Evolutionary conservation across 2,797 vertebrate genomes (phyloP).

Genomic region (Buphagus erythrorhynchus): DNA sequence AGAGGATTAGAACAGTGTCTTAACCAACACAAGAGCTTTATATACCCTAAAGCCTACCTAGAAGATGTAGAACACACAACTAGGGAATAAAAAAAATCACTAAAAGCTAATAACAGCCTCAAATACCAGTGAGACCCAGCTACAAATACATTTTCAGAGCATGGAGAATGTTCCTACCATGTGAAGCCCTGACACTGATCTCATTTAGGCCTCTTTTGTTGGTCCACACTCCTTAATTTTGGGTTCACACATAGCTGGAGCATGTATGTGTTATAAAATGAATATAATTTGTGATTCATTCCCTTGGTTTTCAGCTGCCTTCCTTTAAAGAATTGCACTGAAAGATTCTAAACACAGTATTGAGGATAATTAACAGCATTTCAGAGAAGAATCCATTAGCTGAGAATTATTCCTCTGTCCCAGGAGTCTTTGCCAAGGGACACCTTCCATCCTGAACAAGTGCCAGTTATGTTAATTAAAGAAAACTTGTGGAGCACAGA

Average conservation of each 20-base stretch:
- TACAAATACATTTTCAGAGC: constrained; percentile 35
- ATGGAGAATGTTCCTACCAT: not conserved
- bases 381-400: constrained; percentile 14
- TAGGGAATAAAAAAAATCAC: not conserved
- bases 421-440: constrained; percentile 27
- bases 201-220: not conserved
- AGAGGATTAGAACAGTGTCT: not conserved
- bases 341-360: constrained; percentile 24
- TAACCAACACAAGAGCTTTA: not conserved
- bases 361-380: constrained; percentile 52
- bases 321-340: not conserved
- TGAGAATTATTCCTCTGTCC: not conserved
- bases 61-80: not conserved
- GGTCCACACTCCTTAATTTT: not conserved
- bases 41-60: not conserved
- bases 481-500: constrained; percentile 38
- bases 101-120: constrained; percentile 19
- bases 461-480: constrained; percentile 48
- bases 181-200: not conserved
- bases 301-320: not conserved
- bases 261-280: not conserved
- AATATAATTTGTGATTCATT: not conserved
- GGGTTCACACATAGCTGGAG: not conserved
- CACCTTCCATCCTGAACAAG: constrained; percentile 8
- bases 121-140: constrained; percentile 42